Evolutionary conservation across 2,797 vertebrate genomes (phyloP).

Genomic region (Molossus molossus): DNA sequence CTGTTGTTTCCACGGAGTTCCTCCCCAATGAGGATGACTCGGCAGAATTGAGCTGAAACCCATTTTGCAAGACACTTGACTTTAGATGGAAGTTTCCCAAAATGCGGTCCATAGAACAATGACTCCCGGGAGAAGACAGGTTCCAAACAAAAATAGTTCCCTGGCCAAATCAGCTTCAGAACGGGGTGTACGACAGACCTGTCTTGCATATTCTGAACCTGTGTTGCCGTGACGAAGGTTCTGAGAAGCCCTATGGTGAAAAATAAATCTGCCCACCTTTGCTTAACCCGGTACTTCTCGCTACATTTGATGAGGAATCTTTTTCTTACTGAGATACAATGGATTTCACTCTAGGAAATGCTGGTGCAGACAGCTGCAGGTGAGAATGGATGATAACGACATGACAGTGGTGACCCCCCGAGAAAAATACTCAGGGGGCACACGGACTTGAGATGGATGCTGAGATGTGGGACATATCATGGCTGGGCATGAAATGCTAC

Average conservation of each 20-base stretch:
- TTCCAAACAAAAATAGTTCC: neutral
- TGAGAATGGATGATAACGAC: slow-evolving; percentile 77
- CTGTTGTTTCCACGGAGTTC: neutral
- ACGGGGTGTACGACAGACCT: neutral
- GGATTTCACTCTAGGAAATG: slow-evolving; percentile 58
- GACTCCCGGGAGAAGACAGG: neutral
- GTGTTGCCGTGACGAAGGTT: neutral
- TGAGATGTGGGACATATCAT: slow-evolving; percentile 34
- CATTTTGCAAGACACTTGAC: neutral
- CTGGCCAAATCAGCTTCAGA: neutral
- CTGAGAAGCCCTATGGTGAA: neutral
- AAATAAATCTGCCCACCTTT: neutral
- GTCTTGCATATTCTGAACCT: neutral
- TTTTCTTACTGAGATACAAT: neutral
- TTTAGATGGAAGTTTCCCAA: neutral
- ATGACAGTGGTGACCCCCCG: slow-evolving; percentile 60
- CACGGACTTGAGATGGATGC: slow-evolving; percentile 68
- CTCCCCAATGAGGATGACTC: neutral
- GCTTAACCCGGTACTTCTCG: neutral
- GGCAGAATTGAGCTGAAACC: neutral
- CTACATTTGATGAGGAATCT: neutral
- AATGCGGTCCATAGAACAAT: neutral
- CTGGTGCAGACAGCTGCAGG: slow-evolving; percentile 3
- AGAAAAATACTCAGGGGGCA: slow-evolving; percentile 79
- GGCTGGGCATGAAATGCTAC: slow-evolving; percentile 72